Conservation (phyloP, 2,113 vertebrate genomes). For the Callorhinus ursinus region DNA sequence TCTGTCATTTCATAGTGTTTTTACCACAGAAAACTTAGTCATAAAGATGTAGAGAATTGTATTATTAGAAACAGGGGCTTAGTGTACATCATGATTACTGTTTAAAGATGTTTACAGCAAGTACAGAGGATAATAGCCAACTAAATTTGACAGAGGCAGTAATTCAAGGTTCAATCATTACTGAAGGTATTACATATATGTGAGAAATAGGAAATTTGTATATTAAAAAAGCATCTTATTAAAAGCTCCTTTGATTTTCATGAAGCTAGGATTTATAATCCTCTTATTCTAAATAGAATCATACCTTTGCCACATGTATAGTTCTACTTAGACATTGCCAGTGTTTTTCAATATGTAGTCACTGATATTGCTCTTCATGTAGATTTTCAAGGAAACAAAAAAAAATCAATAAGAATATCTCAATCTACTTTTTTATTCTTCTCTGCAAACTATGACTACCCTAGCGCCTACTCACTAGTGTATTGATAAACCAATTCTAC, state of each 20-base stretch:
- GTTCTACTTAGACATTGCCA: not conserved
- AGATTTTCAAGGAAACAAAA: slow-evolving; percentile 15
- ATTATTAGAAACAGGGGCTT: not conserved
- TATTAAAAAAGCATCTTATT: not conserved
- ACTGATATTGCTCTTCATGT: not conserved
- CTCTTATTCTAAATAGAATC: not conserved
- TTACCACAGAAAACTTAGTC: not conserved
- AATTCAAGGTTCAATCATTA: not conserved
- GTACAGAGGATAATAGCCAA: not conserved
- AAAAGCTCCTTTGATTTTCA: not conserved
- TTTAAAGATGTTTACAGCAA: not conserved
- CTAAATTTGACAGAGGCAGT: not conserved
- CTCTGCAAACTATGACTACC: not conserved
- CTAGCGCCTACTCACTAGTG: not conserved
- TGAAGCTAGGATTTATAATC: not conserved
- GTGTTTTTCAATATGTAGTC: not conserved
- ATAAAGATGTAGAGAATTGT: not conserved
- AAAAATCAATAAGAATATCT: not conserved
- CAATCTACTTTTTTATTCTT: not conserved
- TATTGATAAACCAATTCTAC: not conserved
- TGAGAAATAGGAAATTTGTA: not conserved
- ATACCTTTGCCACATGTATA: not conserved
- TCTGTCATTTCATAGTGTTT: not conserved
- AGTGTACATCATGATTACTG: not conserved
- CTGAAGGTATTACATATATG: not conserved